Base-by-base conservation (phyloP, 2,797 vertebrate species). In the Gouania willdenowi region DNA sequence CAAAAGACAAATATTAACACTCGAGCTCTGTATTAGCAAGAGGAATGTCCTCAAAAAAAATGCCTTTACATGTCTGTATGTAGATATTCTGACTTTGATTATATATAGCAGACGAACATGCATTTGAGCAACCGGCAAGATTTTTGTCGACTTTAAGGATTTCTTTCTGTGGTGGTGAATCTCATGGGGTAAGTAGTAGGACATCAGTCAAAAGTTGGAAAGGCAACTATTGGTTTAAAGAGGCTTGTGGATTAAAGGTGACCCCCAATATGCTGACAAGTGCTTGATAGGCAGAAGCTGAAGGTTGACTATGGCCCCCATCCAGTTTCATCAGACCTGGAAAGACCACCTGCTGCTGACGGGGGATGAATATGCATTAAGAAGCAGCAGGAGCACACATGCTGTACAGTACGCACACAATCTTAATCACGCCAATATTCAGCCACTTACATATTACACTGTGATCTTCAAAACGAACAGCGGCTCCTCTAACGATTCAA, bases 291-390 rank as follows among this genome's bases (percentile, higher is more conserved):
- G 66, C 73, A 65, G 42, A 39, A 59, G 37, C 41, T 61, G 51
- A 72, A 53, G 62, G 47, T 58, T 50, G 61, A 64, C 49, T 13
- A 26, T 26, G 21, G 27, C 40, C 40, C 58, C 55, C 55, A 60
- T 40, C 45, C 14, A 27, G 36, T 44, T 56, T 58, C 29, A 42
- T 48, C 59, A 41, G 53, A 38, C 37, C 37, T 45, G 20, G 24
- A 32, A 63, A 50, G 68, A 54, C 76, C 71, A 70, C 79, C 75
- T 75, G 67, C 59, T n/a, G 77, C 45, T 34, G 15, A 13, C 1
- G 24, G 22, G n/a, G 47, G 41, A 82, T 85, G 70, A 84, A 86
- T 86, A 87, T 82, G 75, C 55, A 81, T 84, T 50, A 65, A 63
- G 38, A 22, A 61, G 1, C 57, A 49, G 66, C 54, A 8, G 42